Percentiles rank a stretch among this genome's conserved stretches.
phyloP scores from a whole-genome alignment of 2,113 vertebrate species.

The Cryptotis parvus region DNA sequence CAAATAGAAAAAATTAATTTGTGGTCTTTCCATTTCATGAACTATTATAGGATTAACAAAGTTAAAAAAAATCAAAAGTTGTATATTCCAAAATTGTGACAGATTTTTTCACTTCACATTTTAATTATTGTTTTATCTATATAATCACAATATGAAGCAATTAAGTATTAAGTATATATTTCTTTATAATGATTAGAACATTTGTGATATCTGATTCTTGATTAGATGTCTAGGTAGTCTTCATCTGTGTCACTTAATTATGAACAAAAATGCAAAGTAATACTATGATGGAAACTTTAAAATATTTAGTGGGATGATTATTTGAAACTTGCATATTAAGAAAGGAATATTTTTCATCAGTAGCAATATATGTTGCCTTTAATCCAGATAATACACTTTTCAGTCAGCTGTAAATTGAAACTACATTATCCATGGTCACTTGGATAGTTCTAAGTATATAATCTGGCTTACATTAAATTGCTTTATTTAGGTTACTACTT shows the following conservation, averaged over 20 bases:
- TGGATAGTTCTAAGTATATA: conserved; percentile 54
- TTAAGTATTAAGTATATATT: conserved; percentile 57
- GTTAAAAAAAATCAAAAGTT: conserved; percentile 58
- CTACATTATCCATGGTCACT: conserved; percentile 43
- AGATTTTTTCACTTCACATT: conserved; percentile 57
- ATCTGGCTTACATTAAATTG: conserved; percentile 66
- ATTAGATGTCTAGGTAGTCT: conserved; percentile 52
- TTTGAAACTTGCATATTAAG: conserved; percentile 2
- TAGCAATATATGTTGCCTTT: conserved; percentile 18
- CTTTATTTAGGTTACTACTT: conserved; percentile 60
- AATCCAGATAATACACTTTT: conserved; percentile 8
- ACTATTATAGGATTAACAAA: conserved; percentile 49
- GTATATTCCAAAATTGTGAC: conserved; percentile 59
- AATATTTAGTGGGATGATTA: conserved; percentile 26
- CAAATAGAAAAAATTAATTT: conserved; percentile 69
- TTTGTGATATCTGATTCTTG: conserved; percentile 59
- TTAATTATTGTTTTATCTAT: conserved; percentile 67
- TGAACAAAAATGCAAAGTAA: conserved; percentile 65
- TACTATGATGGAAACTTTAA: conserved; percentile 47
- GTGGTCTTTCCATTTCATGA: conserved; percentile 69
- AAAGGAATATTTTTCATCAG: conserved; percentile 56
- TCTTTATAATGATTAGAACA: conserved; percentile 73
- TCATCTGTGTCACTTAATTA: conserved; percentile 75
- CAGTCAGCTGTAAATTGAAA: conserved; percentile 58
- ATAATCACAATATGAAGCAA: conserved; percentile 63